Evolutionary conservation across 2,113 vertebrate species (phyloP), one percentile per base, ranked within the genome.

Genomic region (Strigops habroptila): DNA sequence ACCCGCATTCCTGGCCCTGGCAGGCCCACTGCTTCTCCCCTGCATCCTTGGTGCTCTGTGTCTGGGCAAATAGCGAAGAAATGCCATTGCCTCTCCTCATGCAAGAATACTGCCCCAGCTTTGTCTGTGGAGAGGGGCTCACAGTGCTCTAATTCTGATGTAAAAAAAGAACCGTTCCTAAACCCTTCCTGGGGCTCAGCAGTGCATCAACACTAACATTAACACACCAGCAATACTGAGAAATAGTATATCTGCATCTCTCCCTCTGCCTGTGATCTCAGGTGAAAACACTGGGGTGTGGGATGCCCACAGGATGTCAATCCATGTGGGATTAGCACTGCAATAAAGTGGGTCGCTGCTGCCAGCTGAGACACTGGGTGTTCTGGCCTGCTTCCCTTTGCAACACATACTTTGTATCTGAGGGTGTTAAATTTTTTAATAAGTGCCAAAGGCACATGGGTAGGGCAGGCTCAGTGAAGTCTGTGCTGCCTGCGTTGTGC

Each of bases 1-100:
- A 12, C 7, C 13, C 3, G 0, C 31, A 33, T 6, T 7, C 22
- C 48, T 2, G 2, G 39, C 30, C n/a, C 10, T 2, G 10, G 49
- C 44, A 63, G 14, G 35, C 18, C 44, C 55, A 33, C 37, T 15
- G 1, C 64, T 22, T n/a, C 16, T 41, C 28, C 19, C 5, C 52
- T 39, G 39, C 28, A 8, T 18, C 33, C 48, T 16, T 6, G 17
- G 25, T 41, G 25, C 28, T 69, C 16, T 1, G 2, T 25, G 48
- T 17, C 67, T 44, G 37, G 37, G 30, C 14, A 52, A 23, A 30
- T 5, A 7, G 23, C 37, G 39, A 35, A 19, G 35, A 39, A 63
- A 22, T 22, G 24, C 41, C 22, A 2, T 13, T 22, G 35, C 15
- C 49, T 52, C 23, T 53, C 39, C 44, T 28, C 21, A 6, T 24